Evolutionary conservation across 2,888 invertebrate genomes (phyloP).

Genomic region (Zygothrica quintamaculata): DNA sequence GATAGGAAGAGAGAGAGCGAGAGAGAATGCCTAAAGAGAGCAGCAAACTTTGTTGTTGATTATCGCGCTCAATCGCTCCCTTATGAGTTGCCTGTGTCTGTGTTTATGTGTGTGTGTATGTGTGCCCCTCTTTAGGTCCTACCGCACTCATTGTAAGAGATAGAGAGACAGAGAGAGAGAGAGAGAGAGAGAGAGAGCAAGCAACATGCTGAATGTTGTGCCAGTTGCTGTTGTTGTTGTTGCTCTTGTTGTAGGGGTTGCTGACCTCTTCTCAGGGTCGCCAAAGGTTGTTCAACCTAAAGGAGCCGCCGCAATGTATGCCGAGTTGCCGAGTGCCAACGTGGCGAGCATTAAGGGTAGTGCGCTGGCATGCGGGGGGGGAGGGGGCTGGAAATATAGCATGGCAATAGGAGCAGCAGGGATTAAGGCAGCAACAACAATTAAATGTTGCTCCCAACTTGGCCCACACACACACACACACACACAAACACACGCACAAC

Average conservation of each 20-base stretch:
- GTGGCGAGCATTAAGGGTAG: neutral
- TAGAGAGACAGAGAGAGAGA: neutral
- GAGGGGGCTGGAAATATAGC: too few relatives aligned
- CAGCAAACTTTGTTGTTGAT: too few relatives aligned
- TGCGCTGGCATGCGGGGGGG: neutral
- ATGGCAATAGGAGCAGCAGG: too few relatives aligned
- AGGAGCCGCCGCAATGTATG: constrained; percentile 64
- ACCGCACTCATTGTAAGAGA: constrained; percentile 17
- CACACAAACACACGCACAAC: constrained; percentile 24
- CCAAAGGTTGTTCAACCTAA: constrained; percentile 84
- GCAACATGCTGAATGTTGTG: constrained; percentile 22
- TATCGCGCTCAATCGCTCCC: constrained; percentile 15
- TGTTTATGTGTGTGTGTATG: constrained; percentile 13
- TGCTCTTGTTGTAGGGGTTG: constrained; percentile 81
- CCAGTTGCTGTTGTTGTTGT: constrained; percentile 41
- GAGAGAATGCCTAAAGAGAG: neutral
- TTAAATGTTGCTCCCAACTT: constrained; percentile 21
- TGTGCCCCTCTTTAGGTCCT: constrained; percentile 46
- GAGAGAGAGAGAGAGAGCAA: constrained; percentile 21
- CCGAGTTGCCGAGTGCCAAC: constrained; percentile 39
- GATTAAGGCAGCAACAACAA: too few relatives aligned
- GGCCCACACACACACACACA: constrained; percentile 12
- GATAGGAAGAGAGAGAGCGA: constrained; percentile 6
- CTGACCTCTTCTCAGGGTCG: constrained; percentile 85
- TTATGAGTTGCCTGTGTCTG: constrained; percentile 2